These are phyloP conservation scores for Hoplostethus mediterraneus DNA, from an alignment of 2,797 vertebrate genomes.

Conservation along the genomic window DNA sequence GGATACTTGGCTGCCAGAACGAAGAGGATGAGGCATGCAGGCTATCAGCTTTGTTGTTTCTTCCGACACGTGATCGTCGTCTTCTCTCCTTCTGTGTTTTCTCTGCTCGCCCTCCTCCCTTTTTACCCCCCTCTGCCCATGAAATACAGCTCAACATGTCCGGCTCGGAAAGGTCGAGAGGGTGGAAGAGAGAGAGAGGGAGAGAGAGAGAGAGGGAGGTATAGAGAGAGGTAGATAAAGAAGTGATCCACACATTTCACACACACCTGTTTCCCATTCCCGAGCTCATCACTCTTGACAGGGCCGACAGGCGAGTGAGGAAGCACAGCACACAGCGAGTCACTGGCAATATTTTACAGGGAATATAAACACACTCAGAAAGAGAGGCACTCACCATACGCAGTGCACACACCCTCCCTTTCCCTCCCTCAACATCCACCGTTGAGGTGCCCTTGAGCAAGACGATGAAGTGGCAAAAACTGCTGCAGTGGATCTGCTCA, in stretches of 20 bases:
- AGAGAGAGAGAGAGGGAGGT: background rate
- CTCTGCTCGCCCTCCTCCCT: conserved; percentile 33
- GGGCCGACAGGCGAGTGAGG: conserved; percentile 60
- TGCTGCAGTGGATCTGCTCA: background rate
- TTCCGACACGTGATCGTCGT: background rate
- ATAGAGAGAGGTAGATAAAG: conserved; percentile 62
- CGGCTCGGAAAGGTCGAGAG: conserved; percentile 43
- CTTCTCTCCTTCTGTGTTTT: conserved; percentile 46
- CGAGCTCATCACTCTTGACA: conserved; percentile 73
- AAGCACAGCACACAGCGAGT: conserved; percentile 50
- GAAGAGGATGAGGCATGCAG: background rate
- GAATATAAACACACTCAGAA: conserved; percentile 59
- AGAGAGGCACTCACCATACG: conserved; percentile 41
- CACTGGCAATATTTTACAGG: conserved; percentile 61
- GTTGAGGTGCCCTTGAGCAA: conserved; percentile 11
- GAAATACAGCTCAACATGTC: conserved; percentile 59
- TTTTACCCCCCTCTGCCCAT: conserved; percentile 46
- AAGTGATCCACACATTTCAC: conserved; percentile 64
- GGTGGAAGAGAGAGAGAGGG: conserved; percentile 3
- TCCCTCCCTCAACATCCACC: conserved; percentile 1
- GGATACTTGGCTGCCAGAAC: background rate
- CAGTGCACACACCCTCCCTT: background rate
- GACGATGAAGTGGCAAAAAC: conserved; percentile 10
- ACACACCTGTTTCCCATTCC: conserved; percentile 85
- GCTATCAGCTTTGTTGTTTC: background rate